phyloP scores from a whole-genome alignment of 2,797 vertebrate species.

The Aphelocoma californica region DNA sequence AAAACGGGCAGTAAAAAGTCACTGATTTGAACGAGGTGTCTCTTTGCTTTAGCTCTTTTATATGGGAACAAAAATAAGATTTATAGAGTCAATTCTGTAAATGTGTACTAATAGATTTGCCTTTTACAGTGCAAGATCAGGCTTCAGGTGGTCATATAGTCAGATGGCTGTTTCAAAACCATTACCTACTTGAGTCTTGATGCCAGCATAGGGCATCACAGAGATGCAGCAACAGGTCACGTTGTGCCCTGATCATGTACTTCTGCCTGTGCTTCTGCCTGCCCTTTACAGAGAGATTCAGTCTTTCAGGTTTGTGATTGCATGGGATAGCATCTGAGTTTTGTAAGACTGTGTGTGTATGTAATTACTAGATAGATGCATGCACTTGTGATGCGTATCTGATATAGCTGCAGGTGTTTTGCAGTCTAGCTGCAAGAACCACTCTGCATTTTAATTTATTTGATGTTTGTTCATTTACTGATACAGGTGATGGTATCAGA shows the following conservation, averaged over 20 bases:
- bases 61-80: background rate
- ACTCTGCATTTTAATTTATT: background rate
- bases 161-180: background rate
- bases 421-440: background rate
- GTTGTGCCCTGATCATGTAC: accelerated
- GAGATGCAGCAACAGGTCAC: background rate
- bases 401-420: background rate
- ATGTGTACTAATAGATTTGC: background rate
- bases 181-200: background rate
- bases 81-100: background rate
- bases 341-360: background rate
- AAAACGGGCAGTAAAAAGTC: background rate
- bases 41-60: background rate
- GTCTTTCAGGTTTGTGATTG: background rate
- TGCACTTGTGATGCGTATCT: background rate
- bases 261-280: background rate
- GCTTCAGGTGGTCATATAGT: background rate
- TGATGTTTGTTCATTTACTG: background rate
- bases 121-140: background rate
- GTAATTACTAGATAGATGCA: background rate
- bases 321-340: background rate
- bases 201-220: accelerated
- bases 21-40: background rate
- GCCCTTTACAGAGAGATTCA: background rate
- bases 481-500: background rate